Evolutionary conservation across 2,888 invertebrate species (phyloP).

Genomic region (Smittia aterrima): DNA sequence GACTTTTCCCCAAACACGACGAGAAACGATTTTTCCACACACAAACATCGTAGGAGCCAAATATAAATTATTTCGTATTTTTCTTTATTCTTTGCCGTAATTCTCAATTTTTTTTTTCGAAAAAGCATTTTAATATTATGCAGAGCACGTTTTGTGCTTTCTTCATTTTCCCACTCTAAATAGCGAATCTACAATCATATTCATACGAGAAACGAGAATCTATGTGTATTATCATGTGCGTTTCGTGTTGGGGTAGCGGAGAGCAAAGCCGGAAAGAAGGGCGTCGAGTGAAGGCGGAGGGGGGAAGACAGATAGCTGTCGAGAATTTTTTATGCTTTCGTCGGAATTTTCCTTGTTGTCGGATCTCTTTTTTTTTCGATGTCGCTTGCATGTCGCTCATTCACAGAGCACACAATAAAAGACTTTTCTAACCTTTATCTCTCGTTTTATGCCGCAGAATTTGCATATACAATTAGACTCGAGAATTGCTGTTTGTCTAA

Average conservation of each 20-base stretch:
- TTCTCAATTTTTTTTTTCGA: not conserved
- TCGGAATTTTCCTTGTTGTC: conserved; percentile 15
- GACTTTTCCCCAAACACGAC: not conserved
- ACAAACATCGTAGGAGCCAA: conserved; percentile 24
- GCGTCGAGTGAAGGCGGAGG: not conserved
- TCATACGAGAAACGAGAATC: conserved; percentile 27
- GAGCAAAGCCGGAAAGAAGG: not conserved
- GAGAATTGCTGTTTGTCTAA: conserved; percentile 38
- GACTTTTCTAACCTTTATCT: conserved; percentile 39
- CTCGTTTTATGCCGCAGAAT: conserved; percentile 26
- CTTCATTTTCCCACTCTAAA: conserved; percentile 19
- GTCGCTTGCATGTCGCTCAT: conserved; percentile 10
- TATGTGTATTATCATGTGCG: conserved; percentile 39
- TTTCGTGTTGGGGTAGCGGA: conserved; percentile 22
- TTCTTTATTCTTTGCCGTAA: conserved; percentile 19
- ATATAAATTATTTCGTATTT: conserved; percentile 27
- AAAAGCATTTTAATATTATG: conserved; percentile 30
- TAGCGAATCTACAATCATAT: conserved; percentile 12
- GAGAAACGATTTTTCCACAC: conserved; percentile 30
- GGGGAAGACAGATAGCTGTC: conserved; percentile 29
- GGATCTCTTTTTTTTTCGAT: not conserved
- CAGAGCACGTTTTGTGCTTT: conserved; percentile 33
- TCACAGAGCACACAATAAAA: not conserved
- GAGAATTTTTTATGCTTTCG: conserved; percentile 10
- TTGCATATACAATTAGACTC: conserved; percentile 38